A percentile compares a stretch with the other conserved stretches of the same genome.
Evolutionary conservation across 1,140 invertebrate species (phyloP).

Genomic region (Himalopsyche phryganea): DNA sequence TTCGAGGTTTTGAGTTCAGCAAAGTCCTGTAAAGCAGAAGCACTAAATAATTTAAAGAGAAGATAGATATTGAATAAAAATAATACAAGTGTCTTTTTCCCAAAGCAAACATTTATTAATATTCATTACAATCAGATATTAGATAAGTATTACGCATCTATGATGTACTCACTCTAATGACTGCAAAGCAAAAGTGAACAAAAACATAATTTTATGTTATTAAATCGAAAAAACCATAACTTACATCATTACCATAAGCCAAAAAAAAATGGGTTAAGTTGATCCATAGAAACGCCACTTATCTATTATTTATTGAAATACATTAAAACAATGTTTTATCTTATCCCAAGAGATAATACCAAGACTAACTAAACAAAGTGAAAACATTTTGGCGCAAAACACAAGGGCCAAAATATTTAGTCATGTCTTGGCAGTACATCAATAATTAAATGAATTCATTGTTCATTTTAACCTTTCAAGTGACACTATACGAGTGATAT

Average conservation of each 20-base stretch:
- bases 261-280: conserved; percentile 12
- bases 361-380: conserved; percentile 52
- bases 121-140: conserved; percentile 32
- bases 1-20: no score
- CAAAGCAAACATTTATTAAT: conserved; percentile 34
- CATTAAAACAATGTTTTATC: conserved; percentile 17
- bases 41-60: no score
- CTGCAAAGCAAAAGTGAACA: conserved; percentile 12
- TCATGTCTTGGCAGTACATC: conserved; percentile 54
- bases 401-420: conserved; percentile 48
- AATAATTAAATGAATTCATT: conserved; percentile 24
- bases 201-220: conserved; percentile 6
- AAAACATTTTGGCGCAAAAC: conserved; percentile 37
- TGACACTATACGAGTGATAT: conserved; percentile 5
- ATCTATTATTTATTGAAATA: conserved; percentile 32
- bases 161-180: conserved; percentile 19
- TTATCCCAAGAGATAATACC: conserved; percentile 40
- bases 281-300: conserved; percentile 31
- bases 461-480: conserved; percentile 30
- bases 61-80: no score
- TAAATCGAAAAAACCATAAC: conserved; percentile 9
- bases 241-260: conserved; percentile 22
- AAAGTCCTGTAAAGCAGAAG: no score
- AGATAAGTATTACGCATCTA: conserved; percentile 33
- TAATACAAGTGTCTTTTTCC: conserved; percentile 1